phyloP scores from a whole-genome alignment of 2,888 invertebrate species.

The Smittia aterrima region DNA sequence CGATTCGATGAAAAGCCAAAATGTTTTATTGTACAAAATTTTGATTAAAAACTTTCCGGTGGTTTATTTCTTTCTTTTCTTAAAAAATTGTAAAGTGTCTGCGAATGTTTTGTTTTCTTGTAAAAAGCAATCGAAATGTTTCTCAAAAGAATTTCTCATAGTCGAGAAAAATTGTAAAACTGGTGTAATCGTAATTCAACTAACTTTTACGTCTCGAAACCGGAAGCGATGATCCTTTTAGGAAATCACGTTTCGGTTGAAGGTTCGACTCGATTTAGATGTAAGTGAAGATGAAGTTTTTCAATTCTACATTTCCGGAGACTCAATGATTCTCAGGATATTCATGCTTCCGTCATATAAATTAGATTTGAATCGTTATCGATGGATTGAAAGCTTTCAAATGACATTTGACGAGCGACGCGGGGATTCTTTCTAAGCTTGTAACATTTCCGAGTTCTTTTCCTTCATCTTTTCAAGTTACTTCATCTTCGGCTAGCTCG shows the following conservation, averaged over 20 bases:
- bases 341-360: too few species aligned
- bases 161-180: background rate
- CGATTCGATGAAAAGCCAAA: background rate
- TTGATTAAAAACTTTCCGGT: constrained; percentile 21
- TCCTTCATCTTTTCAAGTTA: too few species aligned
- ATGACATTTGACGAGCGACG: too few species aligned
- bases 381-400: background rate
- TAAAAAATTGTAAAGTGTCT: background rate
- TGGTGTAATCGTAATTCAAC: background rate
- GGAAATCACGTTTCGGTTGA: background rate
- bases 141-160: background rate
- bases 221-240: background rate
- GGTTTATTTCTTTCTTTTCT: background rate
- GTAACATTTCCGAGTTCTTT: too few species aligned
- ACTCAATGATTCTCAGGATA: too few species aligned
- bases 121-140: background rate
- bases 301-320: too few species aligned
- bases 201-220: background rate
- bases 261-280: too few species aligned
- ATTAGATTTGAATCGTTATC: too few species aligned
- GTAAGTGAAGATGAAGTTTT: too few species aligned
- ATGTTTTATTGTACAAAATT: constrained; percentile 3
- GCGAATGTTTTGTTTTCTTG: background rate
- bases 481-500: too few species aligned
- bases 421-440: too few species aligned